phyloP scores from a whole-genome alignment of 2,113 vertebrate species.

The human (Homo sapiens) region GRCh38 chr1:205304001-205304500 shows the following conservation, averaged over 20 bases:
- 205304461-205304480: constrained; percentile 95
- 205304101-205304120: constrained; percentile 95
- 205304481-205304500: constrained; percentile 99
- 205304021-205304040: accelerated
- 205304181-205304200: constrained; percentile 92
- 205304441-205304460: constrained; percentile 95
- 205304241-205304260: not conserved
- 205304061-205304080: not conserved
- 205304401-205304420: constrained; percentile 86
- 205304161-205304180: constrained; percentile 78
- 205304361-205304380: not conserved
- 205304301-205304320: constrained; percentile 94
- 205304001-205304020: constrained; percentile 83
- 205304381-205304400: constrained; percentile 84
- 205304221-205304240: constrained; percentile 89
- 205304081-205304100: constrained; percentile 78
- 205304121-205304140: constrained; percentile 82
- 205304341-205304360: constrained; percentile 83
- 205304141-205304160: constrained; percentile 47
- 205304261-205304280: constrained; percentile 89
- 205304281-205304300: constrained; percentile 93
- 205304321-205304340: constrained; percentile 93
- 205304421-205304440: constrained; percentile 99
- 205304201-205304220: constrained; percentile 95
- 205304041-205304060: accelerated